Conservation (phyloP, 2,113 vertebrate genomes). For the Bombycilla garrulus region DNA sequence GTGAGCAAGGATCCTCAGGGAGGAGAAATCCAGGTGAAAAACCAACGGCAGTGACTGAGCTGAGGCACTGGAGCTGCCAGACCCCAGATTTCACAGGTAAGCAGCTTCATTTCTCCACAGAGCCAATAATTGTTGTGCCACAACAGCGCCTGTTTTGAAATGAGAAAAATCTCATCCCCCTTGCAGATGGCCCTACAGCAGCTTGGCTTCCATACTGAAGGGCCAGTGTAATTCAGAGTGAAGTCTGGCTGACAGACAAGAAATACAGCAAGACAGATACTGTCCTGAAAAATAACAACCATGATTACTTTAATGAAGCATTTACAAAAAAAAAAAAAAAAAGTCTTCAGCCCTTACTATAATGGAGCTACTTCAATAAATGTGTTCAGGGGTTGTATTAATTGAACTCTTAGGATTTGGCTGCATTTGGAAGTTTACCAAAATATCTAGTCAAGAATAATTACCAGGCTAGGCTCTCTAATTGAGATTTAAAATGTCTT, state of each 20-base stretch:
- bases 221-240: neutral
- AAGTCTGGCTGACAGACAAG: neutral
- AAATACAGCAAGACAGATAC: neutral
- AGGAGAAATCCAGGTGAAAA: neutral
- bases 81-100: neutral
- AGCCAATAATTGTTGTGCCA: neutral
- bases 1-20: neutral
- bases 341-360: neutral
- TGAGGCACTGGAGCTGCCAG: neutral
- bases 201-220: neutral
- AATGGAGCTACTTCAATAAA: neutral
- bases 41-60: neutral
- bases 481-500: slow-evolving; percentile 8
- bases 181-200: neutral
- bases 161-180: neutral
- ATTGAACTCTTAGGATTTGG: slow-evolving; percentile 18
- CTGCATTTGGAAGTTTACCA: slow-evolving; percentile 35
- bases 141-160: neutral
- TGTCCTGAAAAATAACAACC: neutral
- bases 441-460: slow-evolving; percentile 18
- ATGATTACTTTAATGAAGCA: neutral
- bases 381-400: neutral
- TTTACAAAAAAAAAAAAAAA: neutral
- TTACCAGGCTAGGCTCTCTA: neutral
- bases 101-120: neutral